Evolutionary conservation across 2,797 vertebrate species (phyloP).

Genomic region (Lemur catta): DNA sequence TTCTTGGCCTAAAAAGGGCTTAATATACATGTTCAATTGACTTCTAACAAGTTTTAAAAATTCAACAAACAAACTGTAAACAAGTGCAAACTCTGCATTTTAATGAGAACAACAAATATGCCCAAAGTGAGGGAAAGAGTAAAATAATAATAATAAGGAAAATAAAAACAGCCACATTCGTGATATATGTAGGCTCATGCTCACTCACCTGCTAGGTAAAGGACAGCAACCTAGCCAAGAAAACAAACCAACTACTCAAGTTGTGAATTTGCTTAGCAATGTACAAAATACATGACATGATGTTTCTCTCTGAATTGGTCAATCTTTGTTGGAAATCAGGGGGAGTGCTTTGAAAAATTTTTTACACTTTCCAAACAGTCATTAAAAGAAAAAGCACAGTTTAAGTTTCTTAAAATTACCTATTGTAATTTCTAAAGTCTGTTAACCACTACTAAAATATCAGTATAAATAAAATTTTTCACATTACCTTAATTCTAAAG

Average conservation of each 20-base stretch:
- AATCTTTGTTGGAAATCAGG: background rate
- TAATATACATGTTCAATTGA: conserved; percentile 82
- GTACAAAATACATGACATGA: background rate
- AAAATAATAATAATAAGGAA: background rate
- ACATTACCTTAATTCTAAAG: conserved; percentile 40
- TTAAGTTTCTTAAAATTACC: conserved; percentile 45
- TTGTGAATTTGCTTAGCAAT: background rate
- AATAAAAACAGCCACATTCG: background rate
- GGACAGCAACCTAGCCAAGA: background rate
- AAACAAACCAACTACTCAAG: background rate
- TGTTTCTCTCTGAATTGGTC: conserved; percentile 29
- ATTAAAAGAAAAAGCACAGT: conserved; percentile 15
- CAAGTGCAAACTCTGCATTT: conserved; percentile 80
- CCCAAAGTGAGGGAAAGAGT: conserved; percentile 44
- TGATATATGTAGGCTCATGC: background rate
- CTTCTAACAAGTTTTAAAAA: conserved; percentile 85
- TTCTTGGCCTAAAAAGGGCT: conserved; percentile 85
- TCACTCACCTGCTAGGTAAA: conserved; percentile 56
- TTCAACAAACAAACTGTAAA: conserved; percentile 84
- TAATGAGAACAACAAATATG: conserved; percentile 74
- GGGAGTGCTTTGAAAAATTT: background rate
- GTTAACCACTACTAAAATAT: conserved; percentile 32
- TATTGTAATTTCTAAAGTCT: conserved; percentile 38
- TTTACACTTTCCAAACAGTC: conserved; percentile 45
- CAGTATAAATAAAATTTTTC: background rate